A percentile compares a stretch with the other conserved stretches of the same genome.
Conservation (phyloP, 2,797 vertebrate genomes). For the Gila robusta region DNA sequence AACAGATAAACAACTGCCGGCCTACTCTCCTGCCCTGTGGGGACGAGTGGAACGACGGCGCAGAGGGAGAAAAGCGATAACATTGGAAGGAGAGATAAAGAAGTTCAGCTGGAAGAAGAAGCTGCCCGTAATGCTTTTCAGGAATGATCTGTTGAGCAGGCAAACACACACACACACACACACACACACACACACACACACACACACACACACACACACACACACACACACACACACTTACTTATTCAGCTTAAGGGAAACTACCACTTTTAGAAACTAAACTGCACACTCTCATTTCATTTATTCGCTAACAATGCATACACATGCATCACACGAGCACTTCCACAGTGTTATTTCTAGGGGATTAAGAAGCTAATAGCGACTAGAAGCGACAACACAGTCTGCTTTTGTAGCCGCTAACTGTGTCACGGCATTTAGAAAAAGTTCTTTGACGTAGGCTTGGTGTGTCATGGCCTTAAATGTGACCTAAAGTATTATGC, state of each 20-base stretch:
- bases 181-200: no score
- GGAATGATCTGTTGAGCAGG: conserved; percentile 77
- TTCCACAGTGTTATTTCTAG: no score
- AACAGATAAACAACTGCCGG: conserved; percentile 69
- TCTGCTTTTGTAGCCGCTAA: no score
- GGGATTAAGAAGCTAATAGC: no score
- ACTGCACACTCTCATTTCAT: not conserved
- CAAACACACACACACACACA: conserved; percentile 16
- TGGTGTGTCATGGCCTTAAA: no score
- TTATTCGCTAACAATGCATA: not conserved
- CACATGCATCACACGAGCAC: not conserved
- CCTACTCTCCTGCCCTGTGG: conserved; percentile 64
- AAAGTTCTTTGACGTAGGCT: no score
- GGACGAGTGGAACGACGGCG: conserved; percentile 65
- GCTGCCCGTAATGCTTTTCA: conserved; percentile 76
- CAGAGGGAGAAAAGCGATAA: conserved; percentile 45
- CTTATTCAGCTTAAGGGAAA: not conserved
- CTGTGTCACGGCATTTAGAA: not conserved
- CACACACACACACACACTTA: not conserved
- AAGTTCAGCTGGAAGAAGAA: conserved; percentile 70
- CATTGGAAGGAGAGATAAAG: conserved; percentile 13
- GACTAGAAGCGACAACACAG: no score
- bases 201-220: no score
- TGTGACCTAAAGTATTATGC: no score
- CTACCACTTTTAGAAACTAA: not conserved